Percentiles rank a stretch among this genome's conserved stretches.
phyloP scores from a whole-genome alignment of 2,888 invertebrate genomes.

The Tenodera sinensis region DNA sequence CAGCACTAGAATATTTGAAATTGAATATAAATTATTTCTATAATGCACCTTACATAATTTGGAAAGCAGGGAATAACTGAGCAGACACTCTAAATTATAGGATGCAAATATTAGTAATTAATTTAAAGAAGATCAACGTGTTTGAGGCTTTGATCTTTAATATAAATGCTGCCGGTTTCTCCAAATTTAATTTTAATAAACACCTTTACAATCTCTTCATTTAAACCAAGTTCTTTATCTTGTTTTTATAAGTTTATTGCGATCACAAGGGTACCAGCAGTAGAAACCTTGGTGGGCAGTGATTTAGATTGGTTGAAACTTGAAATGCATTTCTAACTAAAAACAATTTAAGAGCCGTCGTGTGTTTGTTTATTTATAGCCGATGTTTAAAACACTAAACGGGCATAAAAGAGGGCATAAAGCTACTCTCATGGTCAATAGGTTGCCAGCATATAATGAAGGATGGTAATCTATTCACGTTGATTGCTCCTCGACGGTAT shows the following conservation, averaged over 20 bases:
- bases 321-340: neutral
- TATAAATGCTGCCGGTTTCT: too few relatives aligned
- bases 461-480: neutral
- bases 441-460: neutral
- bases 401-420: neutral
- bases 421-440: neutral
- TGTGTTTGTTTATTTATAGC: neutral
- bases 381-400: neutral
- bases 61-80: too few relatives aligned
- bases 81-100: too few relatives aligned
- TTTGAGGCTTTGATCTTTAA: too few relatives aligned
- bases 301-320: neutral
- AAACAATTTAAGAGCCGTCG: neutral
- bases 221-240: neutral
- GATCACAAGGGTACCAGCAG: neutral
- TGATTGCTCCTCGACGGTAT: neutral
- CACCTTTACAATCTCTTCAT: too few relatives aligned
- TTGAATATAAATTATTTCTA: too few relatives aligned
- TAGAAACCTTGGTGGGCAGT: neutral
- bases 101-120: too few relatives aligned
- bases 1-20: too few relatives aligned
- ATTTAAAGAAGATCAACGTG: too few relatives aligned
- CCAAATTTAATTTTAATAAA: too few relatives aligned
- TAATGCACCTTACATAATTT: too few relatives aligned
- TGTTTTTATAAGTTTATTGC: neutral